Base-by-base conservation (phyloP, 1,140 invertebrate genomes). In the Metopolophium dirhodum region DNA sequence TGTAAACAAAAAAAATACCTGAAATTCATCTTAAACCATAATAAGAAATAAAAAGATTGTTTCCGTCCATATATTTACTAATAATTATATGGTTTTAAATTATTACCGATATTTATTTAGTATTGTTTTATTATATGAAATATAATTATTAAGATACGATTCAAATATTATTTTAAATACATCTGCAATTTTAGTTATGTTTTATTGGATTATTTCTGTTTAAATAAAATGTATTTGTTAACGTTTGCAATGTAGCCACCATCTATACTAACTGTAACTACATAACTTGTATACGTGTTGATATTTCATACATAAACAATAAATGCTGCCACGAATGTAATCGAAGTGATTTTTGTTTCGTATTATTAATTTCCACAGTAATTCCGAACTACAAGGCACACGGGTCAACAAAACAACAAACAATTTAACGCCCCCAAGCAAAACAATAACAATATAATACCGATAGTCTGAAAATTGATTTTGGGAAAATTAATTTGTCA, bases 361-460 rank as follows among this genome's bases (percentile, higher is more conserved):
- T 87, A 49, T 30, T 47, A 87, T 87, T 87, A 86, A 47, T 87
- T 87, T 20, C 14, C 85, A 30, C 26, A 30, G 26, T 86, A 86
- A 87, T 87, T 87, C 30, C 7, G 30, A 49, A 49, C 85, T 30
- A 49, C 45, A 87, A 47, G 41, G 45, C 85, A 14, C 85, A n/a
- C 14, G 30, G 41, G 45, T 49, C 45, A 47, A 47, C 85, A 87
- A 87, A 30, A 86, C 11, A 86, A 87, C 45, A 87, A 87, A 87
- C 11, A 49, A 87, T 87, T 87, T 87, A 30, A 87, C 45, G 14
- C 30, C 85, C 85, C 45, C 14, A 14, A 87, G 37, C 23, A 86
- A 86, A 86, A 86, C 45, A 86, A 86, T 86, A 86, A 45, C 85
- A n/a, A 49, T 87, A 87, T 30, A 87, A 87, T 49, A 49, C 41